Conservation (phyloP, 2,113 vertebrate species). For the Solenodon paradoxus region DNA sequence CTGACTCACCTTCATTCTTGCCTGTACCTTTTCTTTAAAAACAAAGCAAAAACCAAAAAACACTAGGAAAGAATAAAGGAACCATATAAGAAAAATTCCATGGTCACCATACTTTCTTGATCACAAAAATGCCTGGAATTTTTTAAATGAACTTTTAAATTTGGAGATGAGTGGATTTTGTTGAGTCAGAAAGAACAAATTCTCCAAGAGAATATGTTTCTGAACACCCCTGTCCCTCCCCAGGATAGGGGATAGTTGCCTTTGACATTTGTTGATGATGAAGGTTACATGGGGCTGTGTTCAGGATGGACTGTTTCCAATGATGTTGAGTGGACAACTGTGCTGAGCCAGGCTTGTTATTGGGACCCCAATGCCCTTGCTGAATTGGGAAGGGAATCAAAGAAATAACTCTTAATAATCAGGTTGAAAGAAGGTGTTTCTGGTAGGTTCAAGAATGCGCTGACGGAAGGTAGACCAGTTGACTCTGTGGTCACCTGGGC, state of each 20-base stretch:
- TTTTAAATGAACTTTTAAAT: neutral
- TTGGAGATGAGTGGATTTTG: neutral
- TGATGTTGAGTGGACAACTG: too few relatives aligned
- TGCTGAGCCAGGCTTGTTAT: neutral
- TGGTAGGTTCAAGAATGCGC: neutral
- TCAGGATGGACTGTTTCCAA: neutral
- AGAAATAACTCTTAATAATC: neutral
- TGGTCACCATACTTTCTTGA: neutral
- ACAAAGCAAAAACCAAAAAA: too few relatives aligned
- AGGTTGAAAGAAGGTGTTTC: too few relatives aligned
- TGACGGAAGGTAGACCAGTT: neutral
- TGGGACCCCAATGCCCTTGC: neutral
- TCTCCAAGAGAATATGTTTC: neutral
- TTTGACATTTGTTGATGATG: neutral
- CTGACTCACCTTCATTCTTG: too few relatives aligned
- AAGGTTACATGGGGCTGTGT: neutral
- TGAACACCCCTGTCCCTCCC: neutral
- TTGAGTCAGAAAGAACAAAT: neutral
- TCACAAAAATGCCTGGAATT: neutral
- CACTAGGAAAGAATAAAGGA: neutral
- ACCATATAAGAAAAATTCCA: neutral
- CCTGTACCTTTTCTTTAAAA: too few relatives aligned
- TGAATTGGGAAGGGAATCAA: neutral
- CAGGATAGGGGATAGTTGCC: neutral
- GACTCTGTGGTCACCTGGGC: rapidly evolving